phyloP scores from a whole-genome alignment of 2,888 invertebrate species.

The Perizoma flavofasciatum region DNA sequence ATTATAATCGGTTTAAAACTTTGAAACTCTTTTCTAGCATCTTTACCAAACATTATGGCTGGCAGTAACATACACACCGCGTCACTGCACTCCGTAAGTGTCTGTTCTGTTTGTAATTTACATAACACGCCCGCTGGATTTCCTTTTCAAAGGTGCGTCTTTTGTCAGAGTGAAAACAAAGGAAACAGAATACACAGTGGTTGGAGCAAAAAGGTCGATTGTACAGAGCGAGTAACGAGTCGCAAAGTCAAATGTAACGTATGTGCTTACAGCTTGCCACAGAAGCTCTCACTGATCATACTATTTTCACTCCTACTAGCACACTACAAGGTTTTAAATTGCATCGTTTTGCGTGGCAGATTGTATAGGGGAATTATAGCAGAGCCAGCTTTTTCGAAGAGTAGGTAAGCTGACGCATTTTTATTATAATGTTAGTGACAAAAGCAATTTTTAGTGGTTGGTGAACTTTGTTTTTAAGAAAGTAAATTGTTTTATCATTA shows the following conservation, averaged over 20 bases:
- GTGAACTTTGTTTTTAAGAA: constrained; percentile 1
- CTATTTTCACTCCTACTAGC: constrained; percentile 15
- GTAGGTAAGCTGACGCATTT: constrained; percentile 30
- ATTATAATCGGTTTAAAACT: too few species aligned
- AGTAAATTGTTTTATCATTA: constrained; percentile 5
- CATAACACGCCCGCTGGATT: constrained; percentile 68
- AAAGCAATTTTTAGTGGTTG: constrained; percentile 22
- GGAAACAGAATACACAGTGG: constrained; percentile 51
- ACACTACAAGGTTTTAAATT: constrained; percentile 3
- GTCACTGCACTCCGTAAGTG: constrained; percentile 37
- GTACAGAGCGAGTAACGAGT: constrained; percentile 50
- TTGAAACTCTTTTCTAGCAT: too few species aligned
- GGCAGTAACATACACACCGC: constrained; percentile 32
- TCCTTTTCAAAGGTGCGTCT: constrained; percentile 70
- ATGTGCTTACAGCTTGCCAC: constrained; percentile 24
- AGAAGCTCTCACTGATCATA: constrained; percentile 15
- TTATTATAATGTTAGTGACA: constrained; percentile 28
- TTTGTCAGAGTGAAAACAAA: constrained; percentile 71
- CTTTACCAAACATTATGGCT: constrained; percentile 13
- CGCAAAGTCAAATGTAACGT: constrained; percentile 47
- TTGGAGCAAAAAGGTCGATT: constrained; percentile 55
- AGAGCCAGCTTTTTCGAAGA: constrained; percentile 26
- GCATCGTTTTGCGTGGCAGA: constrained; percentile 7
- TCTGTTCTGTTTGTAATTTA: constrained; percentile 66
- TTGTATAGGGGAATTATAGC: constrained; percentile 29